These are phyloP conservation scores for Percopsis omiscomaycus DNA, from an alignment of 2,797 vertebrate species.

Conservation along the genomic window DNA sequence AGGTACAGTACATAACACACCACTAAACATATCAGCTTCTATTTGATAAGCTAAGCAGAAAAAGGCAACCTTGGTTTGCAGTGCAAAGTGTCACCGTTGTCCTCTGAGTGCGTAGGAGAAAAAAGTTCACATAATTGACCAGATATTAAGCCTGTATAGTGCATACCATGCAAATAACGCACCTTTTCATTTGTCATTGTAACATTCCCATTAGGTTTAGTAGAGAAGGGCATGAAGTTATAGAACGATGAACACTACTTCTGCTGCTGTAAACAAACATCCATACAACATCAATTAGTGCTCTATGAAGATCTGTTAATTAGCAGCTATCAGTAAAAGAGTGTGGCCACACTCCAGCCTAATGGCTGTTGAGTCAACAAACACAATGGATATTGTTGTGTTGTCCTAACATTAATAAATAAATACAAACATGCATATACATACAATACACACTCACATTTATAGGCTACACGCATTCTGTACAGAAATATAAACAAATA, in stretches of 20 bases:
- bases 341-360: slow-evolving; percentile 5
- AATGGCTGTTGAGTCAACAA: not conserved
- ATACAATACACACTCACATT: not conserved
- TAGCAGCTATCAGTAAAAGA: slow-evolving; percentile 13
- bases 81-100: not conserved
- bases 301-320: slow-evolving; percentile 24
- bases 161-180: not conserved
- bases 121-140: not conserved
- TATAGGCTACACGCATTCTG: too few relatives aligned
- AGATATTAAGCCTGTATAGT: not conserved
- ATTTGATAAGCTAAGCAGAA: too few relatives aligned
- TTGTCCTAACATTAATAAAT: not conserved
- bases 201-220: not conserved
- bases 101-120: not conserved
- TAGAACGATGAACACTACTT: slow-evolving; percentile 1
- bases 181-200: not conserved
- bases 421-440: not conserved
- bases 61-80: not conserved
- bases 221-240: not conserved
- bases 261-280: slow-evolving; percentile 15
- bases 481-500: too few relatives aligned
- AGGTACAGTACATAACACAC: too few relatives aligned
- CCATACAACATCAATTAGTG: slow-evolving; percentile 19
- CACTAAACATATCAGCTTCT: too few relatives aligned
- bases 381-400: not conserved